These are phyloP conservation scores for Parapristionchus giblindavisi DNA, from an alignment of 2,888 invertebrate genomes.

Conservation along the genomic window DNA sequence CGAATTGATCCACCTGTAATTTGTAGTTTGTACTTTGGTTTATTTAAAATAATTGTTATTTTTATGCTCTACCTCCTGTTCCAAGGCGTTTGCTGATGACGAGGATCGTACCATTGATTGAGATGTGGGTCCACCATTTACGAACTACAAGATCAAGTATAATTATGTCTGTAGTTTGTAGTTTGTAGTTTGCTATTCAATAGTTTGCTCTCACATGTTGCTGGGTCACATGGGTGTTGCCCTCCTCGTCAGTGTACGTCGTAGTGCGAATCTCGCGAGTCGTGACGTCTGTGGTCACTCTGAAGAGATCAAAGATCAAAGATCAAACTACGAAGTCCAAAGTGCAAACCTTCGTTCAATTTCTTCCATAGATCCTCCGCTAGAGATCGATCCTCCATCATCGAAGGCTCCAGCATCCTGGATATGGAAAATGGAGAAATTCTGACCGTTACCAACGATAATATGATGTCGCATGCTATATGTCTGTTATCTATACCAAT, in stretches of 20 bases:
- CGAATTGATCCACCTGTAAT: constrained; percentile 55
- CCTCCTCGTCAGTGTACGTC: constrained; percentile 52
- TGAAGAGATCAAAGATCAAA: constrained; percentile 5
- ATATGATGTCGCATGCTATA: not conserved
- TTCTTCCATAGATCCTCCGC: constrained; percentile 49
- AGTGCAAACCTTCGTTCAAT: constrained; percentile 18
- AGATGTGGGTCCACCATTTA: constrained; percentile 1
- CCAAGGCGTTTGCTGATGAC: constrained; percentile 2
- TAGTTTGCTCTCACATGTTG: constrained; percentile 1
- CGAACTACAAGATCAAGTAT: constrained; percentile 2
- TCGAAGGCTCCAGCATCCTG: constrained; percentile 54
- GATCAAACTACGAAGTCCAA: not conserved
- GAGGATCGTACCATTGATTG: constrained; percentile 4
- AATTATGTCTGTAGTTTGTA: not conserved
- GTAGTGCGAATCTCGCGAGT: constrained; percentile 59
- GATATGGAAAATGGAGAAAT: not conserved
- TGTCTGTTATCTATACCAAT: not conserved
- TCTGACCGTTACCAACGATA: not conserved
- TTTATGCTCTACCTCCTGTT: constrained; percentile 15
- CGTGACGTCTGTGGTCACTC: constrained; percentile 66
- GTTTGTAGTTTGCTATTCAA: not conserved
- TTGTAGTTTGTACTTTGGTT: no score
- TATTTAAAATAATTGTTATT: not conserved
- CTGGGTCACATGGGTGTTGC: constrained; percentile 47
- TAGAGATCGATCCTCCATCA: constrained; percentile 56